phyloP scores from a whole-genome alignment of 2,888 invertebrate species.

The Thera obeliscata region DNA sequence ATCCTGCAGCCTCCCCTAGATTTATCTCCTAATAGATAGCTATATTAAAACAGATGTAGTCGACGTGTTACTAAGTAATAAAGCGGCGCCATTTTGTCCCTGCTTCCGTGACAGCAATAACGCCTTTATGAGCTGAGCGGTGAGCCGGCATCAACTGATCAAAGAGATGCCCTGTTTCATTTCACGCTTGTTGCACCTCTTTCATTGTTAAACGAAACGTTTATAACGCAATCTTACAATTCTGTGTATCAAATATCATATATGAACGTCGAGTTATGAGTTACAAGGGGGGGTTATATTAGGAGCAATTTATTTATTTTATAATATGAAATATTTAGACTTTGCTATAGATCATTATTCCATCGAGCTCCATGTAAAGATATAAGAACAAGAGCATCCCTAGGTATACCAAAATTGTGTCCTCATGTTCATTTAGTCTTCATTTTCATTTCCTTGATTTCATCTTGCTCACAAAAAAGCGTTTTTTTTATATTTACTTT shows the following conservation, averaged over 20 bases:
- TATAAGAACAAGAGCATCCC: no score
- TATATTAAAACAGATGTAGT: conserved; percentile 81
- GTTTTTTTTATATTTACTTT: no score
- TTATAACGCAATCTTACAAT: conserved; percentile 68
- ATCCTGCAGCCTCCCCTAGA: conserved; percentile 63
- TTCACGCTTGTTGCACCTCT: conserved; percentile 75
- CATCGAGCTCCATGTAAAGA: no score
- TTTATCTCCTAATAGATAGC: conserved; percentile 79
- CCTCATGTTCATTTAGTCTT: no score
- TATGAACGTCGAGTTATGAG: conserved; percentile 25
- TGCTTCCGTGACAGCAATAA: conserved; percentile 77
- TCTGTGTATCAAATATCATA: conserved; percentile 43
- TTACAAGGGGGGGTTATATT: conserved; percentile 14
- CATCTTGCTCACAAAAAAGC: background rate
- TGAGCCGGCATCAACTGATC: conserved; percentile 74
- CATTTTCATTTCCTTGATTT: background rate
- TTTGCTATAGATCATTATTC: no score
- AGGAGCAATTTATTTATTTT: background rate
- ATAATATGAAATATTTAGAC: background rate
- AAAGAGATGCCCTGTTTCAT: conserved; percentile 75
- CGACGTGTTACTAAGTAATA: conserved; percentile 83
- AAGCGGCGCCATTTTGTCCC: conserved; percentile 82
- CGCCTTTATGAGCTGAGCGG: conserved; percentile 75
- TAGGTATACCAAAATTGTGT: no score
- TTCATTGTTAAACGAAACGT: conserved; percentile 73